Conservation (phyloP, 2,888 invertebrate genomes). For the Mesoligia furuncula region DNA sequence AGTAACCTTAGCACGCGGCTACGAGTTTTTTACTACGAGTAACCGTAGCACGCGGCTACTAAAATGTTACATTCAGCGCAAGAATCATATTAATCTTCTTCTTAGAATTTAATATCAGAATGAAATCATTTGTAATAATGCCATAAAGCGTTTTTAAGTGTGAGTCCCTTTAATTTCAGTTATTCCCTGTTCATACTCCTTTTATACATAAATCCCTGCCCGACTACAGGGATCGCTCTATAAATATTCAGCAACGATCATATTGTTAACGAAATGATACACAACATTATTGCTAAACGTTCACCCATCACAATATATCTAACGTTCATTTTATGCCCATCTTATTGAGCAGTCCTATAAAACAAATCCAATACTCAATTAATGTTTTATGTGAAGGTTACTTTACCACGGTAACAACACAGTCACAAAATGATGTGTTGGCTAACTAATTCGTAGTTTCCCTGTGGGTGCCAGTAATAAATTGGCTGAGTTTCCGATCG, state of each 20-base stretch:
- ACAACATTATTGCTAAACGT: constrained; percentile 5
- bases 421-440: constrained; percentile 64
- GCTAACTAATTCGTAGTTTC: constrained; percentile 73
- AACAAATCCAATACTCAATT: constrained; percentile 46
- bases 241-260: not conserved
- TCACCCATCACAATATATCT: constrained; percentile 14
- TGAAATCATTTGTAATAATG: not conserved
- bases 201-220: not conserved
- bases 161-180: no score
- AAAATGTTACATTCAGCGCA: not conserved
- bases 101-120: not conserved
- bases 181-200: not conserved
- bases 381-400: constrained; percentile 50
- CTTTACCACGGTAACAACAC: constrained; percentile 45
- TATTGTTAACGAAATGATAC: not conserved
- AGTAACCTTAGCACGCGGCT: not conserved
- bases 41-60: not conserved
- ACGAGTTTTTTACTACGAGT: not conserved
- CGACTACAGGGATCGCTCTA: not conserved
- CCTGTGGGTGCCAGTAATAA: constrained; percentile 72
- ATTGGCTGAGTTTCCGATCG: constrained; percentile 78
- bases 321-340: not conserved
- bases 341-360: constrained; percentile 15
- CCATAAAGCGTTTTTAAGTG: not conserved
- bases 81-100: not conserved